These are phyloP conservation scores for Zaprionus ghesquierei DNA, from an alignment of 1,140 invertebrate species.

Conservation along the genomic window DNA sequence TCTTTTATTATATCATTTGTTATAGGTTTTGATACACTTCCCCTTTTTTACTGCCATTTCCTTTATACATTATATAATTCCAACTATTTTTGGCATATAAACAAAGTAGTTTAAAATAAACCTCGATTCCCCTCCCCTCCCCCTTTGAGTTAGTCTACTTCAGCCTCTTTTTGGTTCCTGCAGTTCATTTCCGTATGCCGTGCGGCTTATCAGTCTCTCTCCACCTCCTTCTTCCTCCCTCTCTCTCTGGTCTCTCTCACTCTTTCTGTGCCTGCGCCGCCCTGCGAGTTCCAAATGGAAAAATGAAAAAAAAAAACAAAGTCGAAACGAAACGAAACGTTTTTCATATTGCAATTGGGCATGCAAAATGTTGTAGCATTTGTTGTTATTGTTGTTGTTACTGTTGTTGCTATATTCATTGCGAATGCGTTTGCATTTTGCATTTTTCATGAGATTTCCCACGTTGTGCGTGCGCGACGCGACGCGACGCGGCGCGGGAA, in stretches of 20 bases:
- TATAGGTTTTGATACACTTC: not conserved
- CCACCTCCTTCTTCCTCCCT: too few relatives aligned
- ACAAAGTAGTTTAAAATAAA: not conserved
- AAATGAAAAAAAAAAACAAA: conserved; percentile 3
- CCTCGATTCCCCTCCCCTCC: not conserved
- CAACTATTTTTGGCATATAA: not conserved
- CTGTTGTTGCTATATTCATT: conserved; percentile 13
- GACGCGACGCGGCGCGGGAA: conserved; percentile 46
- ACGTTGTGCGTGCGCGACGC: conserved; percentile 70
- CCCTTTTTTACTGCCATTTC: not conserved
- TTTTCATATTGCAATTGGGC: conserved; percentile 47
- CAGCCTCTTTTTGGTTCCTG: not conserved
- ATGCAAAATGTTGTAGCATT: conserved; percentile 29
- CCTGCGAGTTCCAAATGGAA: conserved; percentile 19
- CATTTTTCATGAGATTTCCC: conserved; percentile 68
- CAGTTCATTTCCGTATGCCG: conserved; percentile 33
- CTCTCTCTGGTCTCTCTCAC: too few relatives aligned
- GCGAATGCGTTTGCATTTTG: conserved; percentile 32
- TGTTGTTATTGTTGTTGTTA: not conserved
- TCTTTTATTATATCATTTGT: not conserved
- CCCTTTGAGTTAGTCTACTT: not conserved
- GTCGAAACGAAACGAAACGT: conserved; percentile 10
- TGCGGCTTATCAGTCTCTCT: conserved; percentile 37
- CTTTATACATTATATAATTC: not conserved
- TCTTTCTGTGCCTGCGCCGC: conserved; percentile 20